Base-by-base conservation (phyloP, 37 sponge, comb jelly and placozoan genomes). In the Oopsacas minuta region DNA sequence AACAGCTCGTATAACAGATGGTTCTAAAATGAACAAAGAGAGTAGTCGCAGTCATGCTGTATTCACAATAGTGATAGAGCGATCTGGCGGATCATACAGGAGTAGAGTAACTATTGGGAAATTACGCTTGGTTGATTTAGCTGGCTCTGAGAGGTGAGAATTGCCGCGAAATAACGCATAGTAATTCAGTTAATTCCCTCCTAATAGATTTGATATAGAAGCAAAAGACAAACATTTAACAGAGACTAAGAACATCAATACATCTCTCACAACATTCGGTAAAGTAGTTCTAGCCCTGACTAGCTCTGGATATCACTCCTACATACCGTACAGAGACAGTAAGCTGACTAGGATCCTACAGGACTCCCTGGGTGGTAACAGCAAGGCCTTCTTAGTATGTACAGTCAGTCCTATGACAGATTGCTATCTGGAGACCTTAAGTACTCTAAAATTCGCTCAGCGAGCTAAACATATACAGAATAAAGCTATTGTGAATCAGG, bases 261-360 rank as follows among this genome's bases (percentile, higher is more conserved):
- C 89, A 25, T 97, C 99, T 34, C 90, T 97, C n/a, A 89, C 94
- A 38, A 92, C 91, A 35, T 94, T 97, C 85, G 92, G 95, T 20
- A 91, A 97, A 89, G 99, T 97, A 25, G 94, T 97, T 20, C 88
- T 93, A 37, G 94, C 99, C 0, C 85, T 97, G 38, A 94, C 94
- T 20, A 90, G 91, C 28, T 83, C 89, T 1, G 88, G 92, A 34
- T 37, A 61, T 0, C 30, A 61, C 75, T 88, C 85, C 49, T 89
- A 95, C 82, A 86, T 91, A 28, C 99, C 99, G 22, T 97, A 97
- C 83, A 83, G 99, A 38, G 99, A 97, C 84, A 91, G 93, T 36
- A 94, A 91, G 84, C 89, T 97, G 75, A 97, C 99, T 1, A 38
- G 95, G 10, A 69, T 97, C 39, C 91, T 97, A 22, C 95, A 96